Evolutionary conservation across 2,113 vertebrate genomes (phyloP), one percentile per base, ranked within the genome.

Genomic region (Penelope pileata): DNA sequence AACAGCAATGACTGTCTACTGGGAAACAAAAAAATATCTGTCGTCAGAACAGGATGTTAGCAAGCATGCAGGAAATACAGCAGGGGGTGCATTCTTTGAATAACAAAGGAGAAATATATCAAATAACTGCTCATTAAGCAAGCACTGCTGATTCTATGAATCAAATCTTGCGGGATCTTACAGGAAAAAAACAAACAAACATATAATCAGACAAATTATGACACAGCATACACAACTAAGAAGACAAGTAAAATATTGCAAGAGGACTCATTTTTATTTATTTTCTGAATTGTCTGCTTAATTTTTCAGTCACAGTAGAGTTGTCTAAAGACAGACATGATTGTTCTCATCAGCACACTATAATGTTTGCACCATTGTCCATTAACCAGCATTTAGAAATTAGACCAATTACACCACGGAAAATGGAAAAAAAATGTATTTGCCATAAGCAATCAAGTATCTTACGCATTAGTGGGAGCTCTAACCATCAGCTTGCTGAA

Each of bases 51-150:
- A 54, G 8, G 1, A 6, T 38, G 27, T 78, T 81, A 84, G 66
- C 16, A 78, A 58, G 15, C 36, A 64, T 6, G 26, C 30, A 90
- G 40, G 79, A 93, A 73, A 82, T 36, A 69, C 23, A 91, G 51
- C 32, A 82, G 2, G 11, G 32, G 7, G 29, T 29, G 4, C 29
- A 72, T 82, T 95, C 62, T 69, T 68, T 73, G 78, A 90, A 43
- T 63, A 78, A 51, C 9, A 79, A 91, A 86, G 30, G 21, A 75
- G 82, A 74, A 92, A 56, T 10, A 9, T 72, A 72, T 53, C 30
- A 82, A 90, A 83, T n/a, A 94, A 73, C 34, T 67, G 30, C n/a
- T 91, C n/a, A 64, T 90, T 96, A 95, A 79, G 58, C 36, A 73
- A 83, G 36, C 68, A 64, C 12, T 40, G 27, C 16, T 50, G 69